phyloP scores from a whole-genome alignment of 2,113 vertebrate species.

The Hiodon alosoides region DNA sequence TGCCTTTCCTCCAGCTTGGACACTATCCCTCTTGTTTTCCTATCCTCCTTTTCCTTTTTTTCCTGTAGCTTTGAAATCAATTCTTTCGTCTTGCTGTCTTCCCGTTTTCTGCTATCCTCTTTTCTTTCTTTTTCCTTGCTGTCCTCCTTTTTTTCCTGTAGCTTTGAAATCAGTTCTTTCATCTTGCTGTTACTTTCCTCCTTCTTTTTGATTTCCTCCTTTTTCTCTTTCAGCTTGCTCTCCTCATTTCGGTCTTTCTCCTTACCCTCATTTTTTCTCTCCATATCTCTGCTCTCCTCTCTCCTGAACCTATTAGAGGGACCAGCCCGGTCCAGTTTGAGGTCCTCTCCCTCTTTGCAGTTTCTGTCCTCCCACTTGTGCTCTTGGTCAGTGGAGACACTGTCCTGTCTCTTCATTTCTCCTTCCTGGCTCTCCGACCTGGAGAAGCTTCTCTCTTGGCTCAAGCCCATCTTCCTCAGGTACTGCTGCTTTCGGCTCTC shows the following conservation, averaged over 20 bases:
- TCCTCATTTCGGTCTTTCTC: constrained; percentile 54
- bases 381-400: constrained; percentile 40
- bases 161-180: constrained; percentile 63
- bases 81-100: constrained; percentile 45
- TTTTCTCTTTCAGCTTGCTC: constrained; percentile 48
- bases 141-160: constrained; percentile 57
- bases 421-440: constrained; percentile 36
- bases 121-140: constrained; percentile 52
- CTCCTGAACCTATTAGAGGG: constrained; percentile 40
- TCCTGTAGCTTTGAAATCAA: constrained; percentile 56
- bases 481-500: constrained; percentile 66
- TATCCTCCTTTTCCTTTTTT: constrained; percentile 43
- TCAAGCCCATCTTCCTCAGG: constrained; percentile 61
- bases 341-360: constrained; percentile 34
- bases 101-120: constrained; percentile 43
- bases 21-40: constrained; percentile 17
- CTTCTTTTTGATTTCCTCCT: constrained; percentile 51
- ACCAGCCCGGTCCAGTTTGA: constrained; percentile 37
- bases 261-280: constrained; percentile 31
- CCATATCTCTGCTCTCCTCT: constrained; percentile 37
- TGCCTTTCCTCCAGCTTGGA: constrained; percentile 16
- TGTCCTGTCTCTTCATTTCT: constrained; percentile 37
- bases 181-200: constrained; percentile 56
- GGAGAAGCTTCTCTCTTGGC: constrained; percentile 53
- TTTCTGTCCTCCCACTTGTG: constrained; percentile 38